Percentiles rank a stretch among this genome's conserved stretches.
Evolutionary conservation across 2,888 invertebrate species (phyloP).

Genomic region (Parasteatoda lunata): DNA sequence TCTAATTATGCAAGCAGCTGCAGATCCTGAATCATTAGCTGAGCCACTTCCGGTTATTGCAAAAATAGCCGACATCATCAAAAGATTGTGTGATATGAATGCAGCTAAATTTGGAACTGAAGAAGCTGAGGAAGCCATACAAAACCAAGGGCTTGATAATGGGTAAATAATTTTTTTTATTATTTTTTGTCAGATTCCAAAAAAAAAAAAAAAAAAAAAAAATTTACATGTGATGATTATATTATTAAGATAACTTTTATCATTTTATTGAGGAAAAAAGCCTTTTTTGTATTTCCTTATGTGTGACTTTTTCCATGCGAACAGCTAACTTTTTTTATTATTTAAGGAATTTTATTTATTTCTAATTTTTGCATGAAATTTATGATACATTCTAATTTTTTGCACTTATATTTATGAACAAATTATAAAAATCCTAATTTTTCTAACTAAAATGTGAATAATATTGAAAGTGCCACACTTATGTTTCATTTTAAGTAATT

Average conservation of each 20-base stretch:
- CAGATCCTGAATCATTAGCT: conserved; percentile 85
- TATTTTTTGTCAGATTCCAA: not conserved
- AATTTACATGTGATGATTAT: too few relatives aligned
- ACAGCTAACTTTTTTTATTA: too few relatives aligned
- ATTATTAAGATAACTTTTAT: too few relatives aligned
- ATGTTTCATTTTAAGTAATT: not conserved
- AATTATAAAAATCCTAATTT: not conserved
- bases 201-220: too few relatives aligned
- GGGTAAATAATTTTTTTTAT: conserved; percentile 10
- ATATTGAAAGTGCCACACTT: not conserved
- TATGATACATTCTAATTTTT: too few relatives aligned
- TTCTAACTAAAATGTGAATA: not conserved
- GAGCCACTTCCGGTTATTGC: conserved; percentile 78
- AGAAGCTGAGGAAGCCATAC: conserved; percentile 70
- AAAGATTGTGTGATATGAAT: conserved; percentile 83
- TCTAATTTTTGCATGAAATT: too few relatives aligned
- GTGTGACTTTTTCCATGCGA: too few relatives aligned
- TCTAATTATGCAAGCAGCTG: conserved; percentile 85
- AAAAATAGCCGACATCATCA: conserved; percentile 81
- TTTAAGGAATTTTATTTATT: too few relatives aligned
- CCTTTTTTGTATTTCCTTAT: too few relatives aligned
- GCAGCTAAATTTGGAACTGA: conserved; percentile 84
- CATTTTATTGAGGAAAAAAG: too few relatives aligned
- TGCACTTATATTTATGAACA: too few relatives aligned
- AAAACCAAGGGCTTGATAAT: not conserved